phyloP scores from a whole-genome alignment of 35 echinoderm and acorn worm species.

The Hemicentrotus pulcherrimus region DNA sequence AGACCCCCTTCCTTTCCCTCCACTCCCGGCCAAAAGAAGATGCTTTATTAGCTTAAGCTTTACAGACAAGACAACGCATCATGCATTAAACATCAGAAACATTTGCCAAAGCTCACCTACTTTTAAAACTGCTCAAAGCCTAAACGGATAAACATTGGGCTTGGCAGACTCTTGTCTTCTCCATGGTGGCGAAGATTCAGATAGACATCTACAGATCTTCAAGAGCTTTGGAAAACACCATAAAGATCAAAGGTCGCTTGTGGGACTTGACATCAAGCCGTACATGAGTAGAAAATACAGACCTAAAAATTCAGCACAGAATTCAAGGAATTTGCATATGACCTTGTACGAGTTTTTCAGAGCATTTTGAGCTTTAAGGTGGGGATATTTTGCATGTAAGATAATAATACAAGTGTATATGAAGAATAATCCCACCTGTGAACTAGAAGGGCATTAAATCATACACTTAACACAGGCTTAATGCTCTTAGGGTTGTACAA shows the following conservation, averaged over 20 bases:
- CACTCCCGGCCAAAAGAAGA: background rate
- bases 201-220: background rate
- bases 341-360: too few relatives aligned
- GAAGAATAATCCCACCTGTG: too few relatives aligned
- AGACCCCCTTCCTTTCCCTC: background rate
- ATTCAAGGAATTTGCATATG: background rate
- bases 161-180: background rate
- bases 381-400: too few relatives aligned
- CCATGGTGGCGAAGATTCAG: background rate
- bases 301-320: background rate
- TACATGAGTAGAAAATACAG: background rate
- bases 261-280: background rate
- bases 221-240: background rate
- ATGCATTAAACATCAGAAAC: slow-evolving; percentile 5
- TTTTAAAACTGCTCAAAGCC: background rate
- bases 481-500: too few relatives aligned
- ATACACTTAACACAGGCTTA: too few relatives aligned
- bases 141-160: background rate
- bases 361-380: too few relatives aligned
- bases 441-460: too few relatives aligned
- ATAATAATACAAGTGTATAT: too few relatives aligned
- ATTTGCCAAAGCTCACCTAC: background rate
- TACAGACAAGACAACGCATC: background rate
- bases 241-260: background rate
- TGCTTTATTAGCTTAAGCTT: background rate